phyloP scores from a whole-genome alignment of 2,797 vertebrate genomes.

The Ambastaia sidthimunki region DNA sequence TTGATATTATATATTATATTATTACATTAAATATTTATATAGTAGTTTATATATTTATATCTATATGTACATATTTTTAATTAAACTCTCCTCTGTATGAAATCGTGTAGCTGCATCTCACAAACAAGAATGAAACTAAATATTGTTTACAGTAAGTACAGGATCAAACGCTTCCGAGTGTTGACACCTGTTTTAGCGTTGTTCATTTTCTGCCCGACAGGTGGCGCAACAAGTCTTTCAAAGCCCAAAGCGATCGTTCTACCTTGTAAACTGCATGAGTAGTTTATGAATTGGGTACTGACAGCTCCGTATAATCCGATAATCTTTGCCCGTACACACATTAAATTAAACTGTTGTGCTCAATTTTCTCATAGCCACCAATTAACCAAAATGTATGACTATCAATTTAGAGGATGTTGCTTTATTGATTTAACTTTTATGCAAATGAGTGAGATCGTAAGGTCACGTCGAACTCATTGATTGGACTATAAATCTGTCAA shows the following conservation, averaged over 20 bases:
- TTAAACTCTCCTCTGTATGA: too few relatives aligned
- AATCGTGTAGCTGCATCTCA: background rate
- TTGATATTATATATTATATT: too few relatives aligned
- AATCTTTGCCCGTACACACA: too few relatives aligned
- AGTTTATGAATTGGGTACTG: background rate
- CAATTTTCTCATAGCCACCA: background rate
- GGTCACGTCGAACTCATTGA: conserved; percentile 22
- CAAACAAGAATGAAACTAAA: background rate
- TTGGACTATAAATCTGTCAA: conserved; percentile 56
- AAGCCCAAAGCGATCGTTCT: background rate
- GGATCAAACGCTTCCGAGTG: background rate
- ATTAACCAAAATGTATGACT: background rate
- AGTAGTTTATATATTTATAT: too few relatives aligned
- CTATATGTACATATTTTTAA: too few relatives aligned
- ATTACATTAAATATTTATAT: too few relatives aligned
- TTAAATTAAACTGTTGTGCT: background rate
- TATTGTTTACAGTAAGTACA: background rate
- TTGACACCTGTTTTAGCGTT: background rate
- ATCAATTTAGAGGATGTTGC: background rate
- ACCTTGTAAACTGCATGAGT: background rate
- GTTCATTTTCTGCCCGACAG: background rate
- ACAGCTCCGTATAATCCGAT: background rate
- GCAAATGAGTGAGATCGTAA: conserved; percentile 3
- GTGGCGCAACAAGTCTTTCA: conserved; percentile 24
- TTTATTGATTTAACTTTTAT: conserved; percentile 11